Base-by-base conservation (phyloP, 37 sponge, comb jelly and placozoan species). In the Ephydatia muelleri region DNA sequence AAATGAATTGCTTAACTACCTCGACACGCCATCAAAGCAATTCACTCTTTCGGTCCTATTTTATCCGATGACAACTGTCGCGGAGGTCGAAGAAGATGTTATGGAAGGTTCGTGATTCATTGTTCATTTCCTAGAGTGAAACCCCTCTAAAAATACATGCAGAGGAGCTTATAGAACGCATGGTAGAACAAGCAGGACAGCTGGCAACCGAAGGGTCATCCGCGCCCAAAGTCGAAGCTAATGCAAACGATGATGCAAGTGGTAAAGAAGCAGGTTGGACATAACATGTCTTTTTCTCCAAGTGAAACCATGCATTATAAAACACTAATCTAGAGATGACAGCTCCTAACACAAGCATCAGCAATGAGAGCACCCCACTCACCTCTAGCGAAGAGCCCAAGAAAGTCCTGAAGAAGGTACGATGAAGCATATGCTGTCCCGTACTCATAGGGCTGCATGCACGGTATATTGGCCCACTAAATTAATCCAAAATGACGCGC, bases 171-270 rank as follows among this genome's bases (percentile, higher is more conserved):
- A 90, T 93, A 36, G 90, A 89, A 65, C 84, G 86, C 37, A 71
- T 93, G 65, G 93, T 93, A 38, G 90, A 93, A 47, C 87, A 93
- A 43, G 94, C 94, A 5, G 91, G 88, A 77, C 49, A 82, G 64
- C 76, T 93, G 79, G 86, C 88, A 39, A 91, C 72, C 65, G 86
- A 34, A 29, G 88, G 82, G 29, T 49, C 80, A 14, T 83, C 81
- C 25, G 89, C 38, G 21, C 69, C 70, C 65, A 70, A 38, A 23
- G 57, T n/a, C 5, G 72, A 36, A 16, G 78, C 78, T 36, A 64
- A 40, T 23, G 29, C 68, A 37, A 22, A 28, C 23, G 32, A 28
- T 31, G 72, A 72, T 5, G 32, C 33, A 40, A 38, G 72, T 29
- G 28, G 29, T 35, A 65, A 80, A 49, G 81, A 49, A 36, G 67